phyloP scores from a whole-genome alignment of 2,113 vertebrate genomes.

The Aldabrachelys gigantea region DNA sequence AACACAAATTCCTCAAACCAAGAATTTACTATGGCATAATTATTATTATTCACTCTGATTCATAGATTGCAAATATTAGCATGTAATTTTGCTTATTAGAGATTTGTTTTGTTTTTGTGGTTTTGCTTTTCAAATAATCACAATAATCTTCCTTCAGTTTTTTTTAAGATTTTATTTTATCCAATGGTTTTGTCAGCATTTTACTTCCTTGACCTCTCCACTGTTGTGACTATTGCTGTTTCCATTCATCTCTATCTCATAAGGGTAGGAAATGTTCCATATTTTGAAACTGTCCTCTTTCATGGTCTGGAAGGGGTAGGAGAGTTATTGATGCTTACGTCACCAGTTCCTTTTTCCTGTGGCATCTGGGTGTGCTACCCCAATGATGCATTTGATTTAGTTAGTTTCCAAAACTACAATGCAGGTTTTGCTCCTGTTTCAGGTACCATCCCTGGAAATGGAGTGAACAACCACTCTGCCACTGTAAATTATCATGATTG shows the following conservation, averaged over 20 bases:
- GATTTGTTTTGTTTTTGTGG: neutral
- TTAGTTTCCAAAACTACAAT: neutral
- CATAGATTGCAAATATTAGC: slow-evolving; percentile 3
- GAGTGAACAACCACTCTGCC: neutral
- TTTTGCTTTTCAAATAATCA: neutral
- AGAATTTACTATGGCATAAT: slow-evolving; percentile 28
- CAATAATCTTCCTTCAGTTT: neutral
- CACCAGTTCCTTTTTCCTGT: neutral
- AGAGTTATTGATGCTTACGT: neutral
- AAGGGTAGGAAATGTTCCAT: neutral
- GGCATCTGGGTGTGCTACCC: neutral
- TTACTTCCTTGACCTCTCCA: neutral
- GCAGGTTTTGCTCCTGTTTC: neutral
- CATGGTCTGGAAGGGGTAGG: neutral
- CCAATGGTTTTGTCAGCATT: neutral
- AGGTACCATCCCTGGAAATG: neutral
- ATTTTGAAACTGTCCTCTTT: neutral
- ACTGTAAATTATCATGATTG: neutral
- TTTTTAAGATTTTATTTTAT: neutral
- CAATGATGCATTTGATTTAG: rapidly evolving
- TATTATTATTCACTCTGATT: slow-evolving; percentile 38
- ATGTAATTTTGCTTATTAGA: neutral
- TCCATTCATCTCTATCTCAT: neutral
- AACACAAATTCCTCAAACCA: slow-evolving; percentile 24
- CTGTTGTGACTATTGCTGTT: neutral